phyloP scores from a whole-genome alignment of 1,140 invertebrate genomes.

The Parasteatoda tepidariorum region DNA sequence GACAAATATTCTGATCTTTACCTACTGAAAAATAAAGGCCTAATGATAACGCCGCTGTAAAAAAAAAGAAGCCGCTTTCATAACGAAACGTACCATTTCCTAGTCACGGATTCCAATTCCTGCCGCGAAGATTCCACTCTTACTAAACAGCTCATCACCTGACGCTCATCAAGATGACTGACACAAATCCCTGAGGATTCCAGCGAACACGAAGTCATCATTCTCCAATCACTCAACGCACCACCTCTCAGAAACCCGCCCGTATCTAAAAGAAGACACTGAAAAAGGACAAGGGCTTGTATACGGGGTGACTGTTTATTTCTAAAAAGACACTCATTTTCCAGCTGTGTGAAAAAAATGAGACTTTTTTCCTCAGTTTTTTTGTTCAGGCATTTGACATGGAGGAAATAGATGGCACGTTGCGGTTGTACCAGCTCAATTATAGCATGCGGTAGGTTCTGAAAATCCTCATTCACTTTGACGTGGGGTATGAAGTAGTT shows the following conservation, averaged over 20 bases:
- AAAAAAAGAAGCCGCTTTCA: too few relatives aligned
- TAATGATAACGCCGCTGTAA: too few relatives aligned
- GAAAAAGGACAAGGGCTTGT: slow-evolving; percentile 16
- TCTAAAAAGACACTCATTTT: slow-evolving; percentile 26
- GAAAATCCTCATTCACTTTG: slow-evolving; percentile 5
- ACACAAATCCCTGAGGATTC: slow-evolving; percentile 27
- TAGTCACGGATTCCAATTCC: not conserved
- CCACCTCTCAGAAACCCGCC: not conserved
- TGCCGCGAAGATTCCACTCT: slow-evolving; percentile 21
- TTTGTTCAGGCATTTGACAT: not conserved
- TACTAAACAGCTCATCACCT: slow-evolving; percentile 53
- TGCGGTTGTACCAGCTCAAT: slow-evolving; percentile 42
- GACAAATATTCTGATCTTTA: too few relatives aligned
- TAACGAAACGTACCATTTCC: too few relatives aligned
- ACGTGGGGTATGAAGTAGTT: not conserved
- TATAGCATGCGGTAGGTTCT: slow-evolving; percentile 33
- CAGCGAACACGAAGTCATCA: slow-evolving; percentile 29
- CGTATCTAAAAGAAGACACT: slow-evolving; percentile 8
- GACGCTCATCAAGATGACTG: slow-evolving; percentile 13
- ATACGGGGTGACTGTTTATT: slow-evolving; percentile 40
- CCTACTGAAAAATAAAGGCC: too few relatives aligned
- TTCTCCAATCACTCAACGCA: slow-evolving; percentile 28
- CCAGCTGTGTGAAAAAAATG: slow-evolving; percentile 13
- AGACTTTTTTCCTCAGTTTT: not conserved
- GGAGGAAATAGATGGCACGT: slow-evolving; percentile 2